These are phyloP conservation scores for Liparis tanakae DNA, from an alignment of 2,797 vertebrate genomes.

Conservation along the genomic window DNA sequence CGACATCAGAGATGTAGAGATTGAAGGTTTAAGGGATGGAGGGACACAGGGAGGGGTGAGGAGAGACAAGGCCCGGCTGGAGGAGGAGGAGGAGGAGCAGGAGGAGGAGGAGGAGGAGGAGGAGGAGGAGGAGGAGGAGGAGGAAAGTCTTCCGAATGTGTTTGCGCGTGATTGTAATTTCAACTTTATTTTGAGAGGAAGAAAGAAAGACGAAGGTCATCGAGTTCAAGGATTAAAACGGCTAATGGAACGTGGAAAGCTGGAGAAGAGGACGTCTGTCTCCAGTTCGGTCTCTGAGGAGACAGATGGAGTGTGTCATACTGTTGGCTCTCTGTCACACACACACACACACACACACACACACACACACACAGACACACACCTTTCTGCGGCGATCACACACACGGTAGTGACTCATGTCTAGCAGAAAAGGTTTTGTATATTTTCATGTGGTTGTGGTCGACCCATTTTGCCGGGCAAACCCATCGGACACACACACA, in stretches of 20 bases:
- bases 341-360: constrained; percentile 36
- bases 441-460: constrained; percentile 80
- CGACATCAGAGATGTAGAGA: constrained; percentile 32
- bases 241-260: constrained; percentile 56
- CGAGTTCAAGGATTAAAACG: constrained; percentile 60
- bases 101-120: constrained; percentile 17
- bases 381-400: constrained; percentile 48
- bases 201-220: constrained; percentile 39
- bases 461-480: constrained; percentile 61
- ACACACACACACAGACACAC: constrained; percentile 23
- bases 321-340: constrained; percentile 56
- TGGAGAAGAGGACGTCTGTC: constrained; percentile 49
- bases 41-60: constrained; percentile 43
- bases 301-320: constrained; percentile 66
- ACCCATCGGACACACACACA: constrained; percentile 33
- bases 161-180: constrained; percentile 25
- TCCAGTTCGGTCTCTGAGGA: constrained; percentile 46
- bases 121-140: constrained; percentile 7
- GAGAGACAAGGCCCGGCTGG: constrained; percentile 51
- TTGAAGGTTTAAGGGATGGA: constrained; percentile 42
- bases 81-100: constrained; percentile 37
- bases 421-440: constrained; percentile 67
- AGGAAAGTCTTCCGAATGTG: constrained; percentile 32
- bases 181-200: constrained; percentile 41
- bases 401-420: constrained; percentile 76